Evolutionary conservation across 2,888 invertebrate species (phyloP), one percentile per base, ranked within the genome.

Genomic region (Acanthosepion lycidas): DNA sequence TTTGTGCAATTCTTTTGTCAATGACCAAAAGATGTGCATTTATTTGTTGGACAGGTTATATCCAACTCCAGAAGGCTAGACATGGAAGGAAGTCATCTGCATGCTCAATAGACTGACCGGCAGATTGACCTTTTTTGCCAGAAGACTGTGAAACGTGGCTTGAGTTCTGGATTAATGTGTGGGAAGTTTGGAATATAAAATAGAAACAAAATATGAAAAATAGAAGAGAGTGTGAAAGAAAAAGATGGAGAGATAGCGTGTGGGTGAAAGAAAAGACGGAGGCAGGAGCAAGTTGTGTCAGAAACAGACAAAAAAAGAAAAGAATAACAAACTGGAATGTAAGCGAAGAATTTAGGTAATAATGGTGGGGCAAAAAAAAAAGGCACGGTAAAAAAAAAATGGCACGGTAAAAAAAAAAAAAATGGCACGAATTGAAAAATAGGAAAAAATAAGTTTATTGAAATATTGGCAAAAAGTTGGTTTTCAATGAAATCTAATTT

Each of bases 241-340:
- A 9, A 28, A 28, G 20, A 20, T 0, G 20, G 18, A 55, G 55
- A 55, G 20, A 20, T 15, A 5, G 15, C 4, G 15, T 18, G 3
- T 18, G 1, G 18, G 20, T 18, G 20, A 55, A 4, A 20, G 2
- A 55, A 18, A 55, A 18, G 18, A 18, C 6, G 20, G 20, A 2
- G 18, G 20, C 15, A 18, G 20, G 20, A 1, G 20, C 0, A 18
- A 0, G 1, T 12, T 1, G 8, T 12, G 9, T 12, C 9, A 53
- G 9, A 53, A 53, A 53, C 12, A 53, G 0, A 53, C 0, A 15
- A 53, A 12, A 15, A 53, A 15, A 53, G 15, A 53, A 42, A 42
- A 42, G 42, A 42, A 42, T 42, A 42, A 42, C 1, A 42, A 42
- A 3, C 42, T 42, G 51, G 51, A 51, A 8, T 51, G 51, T 0